Evolutionary conservation across 2,888 invertebrate species (phyloP).

Genomic region (Steinernema scapterisci): DNA sequence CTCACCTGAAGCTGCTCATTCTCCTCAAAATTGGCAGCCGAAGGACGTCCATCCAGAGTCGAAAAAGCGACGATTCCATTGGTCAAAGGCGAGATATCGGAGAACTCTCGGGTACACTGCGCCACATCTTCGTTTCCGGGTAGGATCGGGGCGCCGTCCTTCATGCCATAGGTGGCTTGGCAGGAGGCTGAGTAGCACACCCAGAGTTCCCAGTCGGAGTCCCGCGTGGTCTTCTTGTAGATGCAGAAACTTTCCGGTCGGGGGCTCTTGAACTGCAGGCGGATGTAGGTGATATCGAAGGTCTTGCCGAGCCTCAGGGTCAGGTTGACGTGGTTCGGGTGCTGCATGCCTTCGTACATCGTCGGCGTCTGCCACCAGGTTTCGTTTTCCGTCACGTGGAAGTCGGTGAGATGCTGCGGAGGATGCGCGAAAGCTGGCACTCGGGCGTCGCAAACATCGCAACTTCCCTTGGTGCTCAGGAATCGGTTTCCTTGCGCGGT

Average conservation of each 20-base stretch:
- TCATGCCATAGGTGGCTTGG: constrained; percentile 84
- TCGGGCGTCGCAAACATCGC: constrained; percentile 63
- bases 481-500: constrained; percentile 37
- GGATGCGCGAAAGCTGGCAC: constrained; percentile 55
- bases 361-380: constrained; percentile 99
- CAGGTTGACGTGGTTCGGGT: constrained; percentile 88
- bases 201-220: constrained; percentile 75
- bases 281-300: constrained; percentile 94
- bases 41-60: constrained; percentile 76
- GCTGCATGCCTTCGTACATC: constrained; percentile 89
- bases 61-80: constrained; percentile 77
- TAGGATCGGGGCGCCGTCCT: constrained; percentile 77
- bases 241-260: constrained; percentile 96
- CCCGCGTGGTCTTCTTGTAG: constrained; percentile 78
- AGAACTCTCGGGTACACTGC: constrained; percentile 91
- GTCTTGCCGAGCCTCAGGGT: constrained; percentile 88
- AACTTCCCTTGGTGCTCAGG: constrained; percentile 40
- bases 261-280: constrained; percentile 90
- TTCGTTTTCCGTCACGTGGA: constrained; percentile 84
- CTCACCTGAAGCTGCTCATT: constrained; percentile 85
- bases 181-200: constrained; percentile 81
- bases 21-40: constrained; percentile 87
- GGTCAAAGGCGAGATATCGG: constrained; percentile 91
- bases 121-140: constrained; percentile 86
- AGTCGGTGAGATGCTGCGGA: constrained; percentile 78